Base-by-base conservation (phyloP, 2,888 invertebrate species). In the Drosophila testacea region DNA sequence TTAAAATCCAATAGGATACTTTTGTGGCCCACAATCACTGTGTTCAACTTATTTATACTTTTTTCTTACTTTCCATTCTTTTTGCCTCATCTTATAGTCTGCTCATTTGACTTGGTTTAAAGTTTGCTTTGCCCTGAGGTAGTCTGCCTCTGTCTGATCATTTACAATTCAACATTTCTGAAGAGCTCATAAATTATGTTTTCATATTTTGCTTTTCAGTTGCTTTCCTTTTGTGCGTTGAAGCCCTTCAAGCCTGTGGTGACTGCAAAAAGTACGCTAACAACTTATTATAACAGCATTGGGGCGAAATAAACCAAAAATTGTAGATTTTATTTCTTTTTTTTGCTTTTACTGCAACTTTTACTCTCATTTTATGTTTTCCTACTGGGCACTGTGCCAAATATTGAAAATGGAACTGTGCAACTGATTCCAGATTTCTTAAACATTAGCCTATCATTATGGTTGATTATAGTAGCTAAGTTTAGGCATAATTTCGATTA, bases 121-220 rank as follows among this genome's bases (percentile, higher is more conserved):
- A 77, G 65, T 59, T 71, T 59, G 11, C 41, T 50, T 59, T 54
- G 22, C 28, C 52, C 30, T 22, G n/a, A 28, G 28, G 34, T 48
- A 30, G 30, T 44, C 38, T 55, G 13, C 42, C 22, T 30, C 47
- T 66, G 69, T 61, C 80, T 64, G 75, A 75, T 84, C 85, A 81
- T 89, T 81, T 89, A 79, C 89, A 84, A 84, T 89, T 84, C 85
- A 84, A 74, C 75, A 87, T 87, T 89, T 57, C 6, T 16, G n/a
- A 6, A 28, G 36, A 68, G 64, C 76, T 75, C 67, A 84, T 87
- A 82, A 85, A 82, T 89, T 89, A 89, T 89, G 79, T 79, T 87
- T 72, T 66, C 67, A 79, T 78, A 69, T 72, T 73, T 86, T 77
- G 51, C 64, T 61, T 70, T 69, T 60, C 50, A 67, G 55, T 59